Percentiles rank a stretch among this genome's conserved stretches.
Conservation (phyloP, 1,140 invertebrate genomes). For the Scaptomyza graminum region DNA sequence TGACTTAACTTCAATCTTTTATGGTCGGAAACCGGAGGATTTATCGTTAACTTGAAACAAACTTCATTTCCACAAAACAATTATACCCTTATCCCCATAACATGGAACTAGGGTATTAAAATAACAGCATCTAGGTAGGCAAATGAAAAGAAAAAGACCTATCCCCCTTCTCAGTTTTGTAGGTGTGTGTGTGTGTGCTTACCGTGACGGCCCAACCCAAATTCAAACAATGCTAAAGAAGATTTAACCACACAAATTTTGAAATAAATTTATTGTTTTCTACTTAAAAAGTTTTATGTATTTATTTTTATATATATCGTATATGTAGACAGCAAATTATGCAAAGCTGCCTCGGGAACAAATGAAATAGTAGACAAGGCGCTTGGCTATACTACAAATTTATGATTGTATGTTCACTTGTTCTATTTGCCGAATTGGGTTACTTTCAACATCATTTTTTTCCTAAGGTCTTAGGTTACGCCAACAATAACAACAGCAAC, state of each 20-base stretch:
- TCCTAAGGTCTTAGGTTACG: conserved; percentile 66
- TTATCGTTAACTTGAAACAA: too few species aligned
- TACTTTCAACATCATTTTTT: conserved; percentile 67
- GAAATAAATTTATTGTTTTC: conserved; percentile 72
- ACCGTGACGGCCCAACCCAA: conserved; percentile 55
- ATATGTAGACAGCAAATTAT: conserved; percentile 48
- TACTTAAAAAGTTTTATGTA: conserved; percentile 56
- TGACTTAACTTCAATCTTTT: too few species aligned
- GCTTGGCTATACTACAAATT: conserved; percentile 20
- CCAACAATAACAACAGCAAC: conserved; percentile 42
- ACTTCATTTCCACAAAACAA: too few species aligned
- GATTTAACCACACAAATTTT: conserved; percentile 46
- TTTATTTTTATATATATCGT: not conserved
- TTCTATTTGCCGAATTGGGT: conserved; percentile 63
- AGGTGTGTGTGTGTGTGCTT: conserved; percentile 24
- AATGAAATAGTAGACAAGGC: conserved; percentile 41
- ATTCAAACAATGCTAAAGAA: conserved; percentile 41
- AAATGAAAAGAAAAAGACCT: conserved; percentile 10
- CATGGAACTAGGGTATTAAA: not conserved
- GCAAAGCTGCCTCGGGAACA: conserved; percentile 52
- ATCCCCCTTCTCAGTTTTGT: conserved; percentile 17
- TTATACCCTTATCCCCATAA: too few species aligned
- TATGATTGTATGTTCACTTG: conserved; percentile 32
- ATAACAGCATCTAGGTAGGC: conserved; percentile 18
- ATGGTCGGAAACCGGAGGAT: too few species aligned